These are phyloP conservation scores for Todiramphus saurophagus DNA, from an alignment of 2,113 vertebrate species.

Conservation along the genomic window DNA sequence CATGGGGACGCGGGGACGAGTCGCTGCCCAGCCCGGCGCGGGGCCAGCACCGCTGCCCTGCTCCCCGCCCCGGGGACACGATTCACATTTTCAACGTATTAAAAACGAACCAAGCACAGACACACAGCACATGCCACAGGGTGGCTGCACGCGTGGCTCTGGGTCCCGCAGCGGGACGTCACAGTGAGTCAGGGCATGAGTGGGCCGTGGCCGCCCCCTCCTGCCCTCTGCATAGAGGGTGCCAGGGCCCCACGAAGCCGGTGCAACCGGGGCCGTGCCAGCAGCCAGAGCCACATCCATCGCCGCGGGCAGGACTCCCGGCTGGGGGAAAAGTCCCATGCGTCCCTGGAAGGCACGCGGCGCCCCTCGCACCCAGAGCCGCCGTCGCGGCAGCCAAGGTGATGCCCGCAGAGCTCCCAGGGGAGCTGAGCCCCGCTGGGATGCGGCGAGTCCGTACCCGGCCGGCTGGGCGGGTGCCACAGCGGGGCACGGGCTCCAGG, in stretches of 20 bases:
- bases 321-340: background rate
- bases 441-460: accelerated
- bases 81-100: conserved; percentile 51
- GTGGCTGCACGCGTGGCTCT: background rate
- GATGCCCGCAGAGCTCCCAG: accelerated
- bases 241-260: background rate
- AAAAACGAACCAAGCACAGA: conserved; percentile 41
- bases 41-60: background rate
- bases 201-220: background rate
- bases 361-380: background rate
- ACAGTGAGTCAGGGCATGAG: background rate
- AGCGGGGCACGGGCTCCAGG: background rate
- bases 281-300: background rate
- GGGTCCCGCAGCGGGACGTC: background rate
- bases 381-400: accelerated
- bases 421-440: background rate
- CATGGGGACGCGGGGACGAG: accelerated
- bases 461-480: background rate
- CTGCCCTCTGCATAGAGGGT: conserved; percentile 40
- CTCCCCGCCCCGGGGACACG: background rate
- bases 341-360: background rate
- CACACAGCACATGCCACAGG: background rate
- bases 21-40: accelerated
- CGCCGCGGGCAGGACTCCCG: accelerated
- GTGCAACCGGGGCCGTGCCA: accelerated